Evolutionary conservation across 2,113 vertebrate species (phyloP).

Genomic region (Microtus montanus): DNA sequence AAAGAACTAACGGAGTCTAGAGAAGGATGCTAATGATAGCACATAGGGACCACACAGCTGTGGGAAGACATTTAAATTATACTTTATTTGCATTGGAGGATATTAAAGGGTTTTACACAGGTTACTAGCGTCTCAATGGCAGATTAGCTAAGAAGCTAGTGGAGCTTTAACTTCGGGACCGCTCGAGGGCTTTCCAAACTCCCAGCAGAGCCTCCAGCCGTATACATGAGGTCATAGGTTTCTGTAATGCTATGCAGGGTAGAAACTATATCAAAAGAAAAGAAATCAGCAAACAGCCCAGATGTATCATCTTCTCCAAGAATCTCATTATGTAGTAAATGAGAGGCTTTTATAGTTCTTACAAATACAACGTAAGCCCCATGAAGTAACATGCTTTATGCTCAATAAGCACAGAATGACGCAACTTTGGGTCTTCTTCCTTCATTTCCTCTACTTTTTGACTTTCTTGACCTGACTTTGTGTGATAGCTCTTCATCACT

Average conservation of each 20-base stretch:
- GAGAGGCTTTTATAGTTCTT: background rate
- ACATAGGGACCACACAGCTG: background rate
- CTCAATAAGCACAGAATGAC: background rate
- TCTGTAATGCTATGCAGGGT: background rate
- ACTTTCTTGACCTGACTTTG: background rate
- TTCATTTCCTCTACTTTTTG: background rate
- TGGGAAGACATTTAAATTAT: background rate
- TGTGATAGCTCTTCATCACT: too few relatives aligned
- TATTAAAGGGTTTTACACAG: background rate
- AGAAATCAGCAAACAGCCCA: background rate
- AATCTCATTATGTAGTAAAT: background rate
- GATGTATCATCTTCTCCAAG: background rate
- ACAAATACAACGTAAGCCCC: background rate
- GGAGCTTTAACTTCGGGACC: background rate
- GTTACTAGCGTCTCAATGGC: background rate
- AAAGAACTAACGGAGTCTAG: background rate
- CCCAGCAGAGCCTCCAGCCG: background rate
- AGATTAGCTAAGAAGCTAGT: background rate
- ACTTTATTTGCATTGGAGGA: background rate
- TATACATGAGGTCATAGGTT: background rate
- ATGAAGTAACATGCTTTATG: background rate
- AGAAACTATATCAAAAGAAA: background rate
- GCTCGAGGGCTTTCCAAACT: background rate
- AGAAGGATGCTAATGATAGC: background rate
- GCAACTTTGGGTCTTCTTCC: background rate